Conservation (phyloP, 2,797 vertebrate genomes). For the Antrozous pallidus region DNA sequence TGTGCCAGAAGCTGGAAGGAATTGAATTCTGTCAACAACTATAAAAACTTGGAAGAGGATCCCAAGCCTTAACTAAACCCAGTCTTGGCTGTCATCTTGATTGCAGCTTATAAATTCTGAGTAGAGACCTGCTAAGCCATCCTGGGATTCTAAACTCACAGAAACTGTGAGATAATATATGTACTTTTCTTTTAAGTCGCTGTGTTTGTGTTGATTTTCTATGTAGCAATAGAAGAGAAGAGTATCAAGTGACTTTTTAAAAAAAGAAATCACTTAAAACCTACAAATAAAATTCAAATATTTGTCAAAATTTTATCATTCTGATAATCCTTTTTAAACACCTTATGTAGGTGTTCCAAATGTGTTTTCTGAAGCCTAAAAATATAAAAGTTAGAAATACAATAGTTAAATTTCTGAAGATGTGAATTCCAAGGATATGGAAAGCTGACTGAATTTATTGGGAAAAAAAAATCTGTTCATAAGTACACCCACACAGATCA, state of each 20-base stretch:
- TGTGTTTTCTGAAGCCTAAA: not conserved
- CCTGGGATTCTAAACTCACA: not conserved
- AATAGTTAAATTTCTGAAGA: not conserved
- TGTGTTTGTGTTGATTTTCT: not conserved
- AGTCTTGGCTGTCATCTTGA: not conserved
- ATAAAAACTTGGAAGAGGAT: not conserved
- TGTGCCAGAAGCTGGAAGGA: not conserved
- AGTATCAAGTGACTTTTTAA: not conserved
- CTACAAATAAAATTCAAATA: not conserved
- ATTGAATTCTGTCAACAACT: not conserved
- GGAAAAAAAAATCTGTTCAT: not conserved
- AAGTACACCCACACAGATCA: not conserved
- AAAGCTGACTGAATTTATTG: not conserved
- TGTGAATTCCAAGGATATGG: not conserved
- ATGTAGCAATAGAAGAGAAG: not conserved
- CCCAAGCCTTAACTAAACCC: not conserved
- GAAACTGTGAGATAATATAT: not conserved
- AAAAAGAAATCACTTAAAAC: constrained; percentile 38
- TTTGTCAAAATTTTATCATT: not conserved
- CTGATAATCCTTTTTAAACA: not conserved
- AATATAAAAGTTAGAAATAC: not conserved
- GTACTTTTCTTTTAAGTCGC: not conserved
- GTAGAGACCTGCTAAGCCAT: not conserved
- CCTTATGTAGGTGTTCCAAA: not conserved
- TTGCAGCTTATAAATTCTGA: not conserved